These are phyloP conservation scores for Cremastinae sp. DNA, from an alignment of 2,888 invertebrate genomes.

Conservation along the genomic window DNA sequence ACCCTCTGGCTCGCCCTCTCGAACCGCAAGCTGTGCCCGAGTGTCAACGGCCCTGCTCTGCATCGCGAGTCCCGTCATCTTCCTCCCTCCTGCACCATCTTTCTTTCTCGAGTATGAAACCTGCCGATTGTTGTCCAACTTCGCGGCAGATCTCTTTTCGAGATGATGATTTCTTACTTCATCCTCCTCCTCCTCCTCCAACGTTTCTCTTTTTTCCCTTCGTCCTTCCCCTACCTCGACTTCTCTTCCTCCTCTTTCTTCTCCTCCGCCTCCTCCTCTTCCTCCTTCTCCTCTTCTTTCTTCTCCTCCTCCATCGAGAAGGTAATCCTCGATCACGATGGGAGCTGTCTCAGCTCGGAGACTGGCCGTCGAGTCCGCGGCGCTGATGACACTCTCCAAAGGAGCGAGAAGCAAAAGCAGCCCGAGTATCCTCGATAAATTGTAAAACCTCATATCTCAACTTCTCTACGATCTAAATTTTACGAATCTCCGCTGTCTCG, in stretches of 20 bases:
- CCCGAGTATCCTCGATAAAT: slow-evolving; percentile 47
- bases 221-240: slow-evolving; percentile 53
- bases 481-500: slow-evolving; percentile 8
- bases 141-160: slow-evolving; percentile 68
- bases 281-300: slow-evolving; percentile 25
- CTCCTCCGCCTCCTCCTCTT: slow-evolving; percentile 17
- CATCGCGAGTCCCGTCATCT: slow-evolving; percentile 82
- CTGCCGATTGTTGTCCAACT: slow-evolving; percentile 39
- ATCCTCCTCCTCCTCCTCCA: too few relatives aligned
- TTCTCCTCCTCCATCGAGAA: slow-evolving; percentile 37
- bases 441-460: slow-evolving; percentile 50
- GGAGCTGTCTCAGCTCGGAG: not conserved
- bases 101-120: slow-evolving; percentile 32
- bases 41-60: slow-evolving; percentile 94
- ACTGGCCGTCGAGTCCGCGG: slow-evolving; percentile 5
- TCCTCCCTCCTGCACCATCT: slow-evolving; percentile 43
- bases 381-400: slow-evolving; percentile 33
- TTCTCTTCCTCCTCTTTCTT: not conserved
- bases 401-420: slow-evolving; percentile 49
- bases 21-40: slow-evolving; percentile 91
- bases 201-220: slow-evolving; percentile 76
- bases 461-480: not conserved
- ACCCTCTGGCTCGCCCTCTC: slow-evolving; percentile 92
- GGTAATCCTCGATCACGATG: slow-evolving; percentile 31
- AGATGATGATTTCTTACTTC: too few relatives aligned